Conservation (phyloP, 1,140 invertebrate species). For the Drosophila seguyi region DNA sequence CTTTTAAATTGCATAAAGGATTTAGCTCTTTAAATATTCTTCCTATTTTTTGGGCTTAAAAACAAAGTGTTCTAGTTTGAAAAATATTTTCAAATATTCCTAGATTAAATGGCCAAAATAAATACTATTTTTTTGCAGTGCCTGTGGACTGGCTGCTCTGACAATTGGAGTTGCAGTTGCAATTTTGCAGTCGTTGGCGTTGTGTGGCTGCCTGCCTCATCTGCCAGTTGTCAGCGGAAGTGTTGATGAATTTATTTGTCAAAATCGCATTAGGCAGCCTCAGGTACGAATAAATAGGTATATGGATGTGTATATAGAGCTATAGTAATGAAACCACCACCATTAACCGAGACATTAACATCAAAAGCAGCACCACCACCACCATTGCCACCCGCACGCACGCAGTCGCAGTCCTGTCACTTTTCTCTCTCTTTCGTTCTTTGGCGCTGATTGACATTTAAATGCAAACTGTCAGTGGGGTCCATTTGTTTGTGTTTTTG, state of each 20-base stretch:
- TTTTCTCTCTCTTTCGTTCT: conserved; percentile 24
- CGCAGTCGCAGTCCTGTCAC: conserved; percentile 14
- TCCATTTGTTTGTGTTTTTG: conserved; percentile 21
- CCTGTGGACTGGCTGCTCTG: background rate
- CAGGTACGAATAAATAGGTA: conserved; percentile 4
- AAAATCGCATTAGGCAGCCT: conserved; percentile 72
- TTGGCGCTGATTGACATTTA: conserved; percentile 49
- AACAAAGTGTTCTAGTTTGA: too few species aligned
- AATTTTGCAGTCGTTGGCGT: conserved; percentile 35
- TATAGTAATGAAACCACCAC: conserved; percentile 41
- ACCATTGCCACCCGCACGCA: conserved; percentile 26
- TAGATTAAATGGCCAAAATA: too few species aligned
- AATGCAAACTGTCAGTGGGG: conserved; percentile 43
- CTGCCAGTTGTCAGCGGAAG: conserved; percentile 74
- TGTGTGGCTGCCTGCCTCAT: conserved; percentile 41
- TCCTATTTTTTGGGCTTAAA: too few species aligned
- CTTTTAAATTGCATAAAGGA: background rate
- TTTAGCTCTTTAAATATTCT: too few species aligned
- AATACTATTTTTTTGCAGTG: background rate
- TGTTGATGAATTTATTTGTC: conserved; percentile 84
- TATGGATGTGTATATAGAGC: background rate
- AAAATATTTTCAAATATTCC: background rate
- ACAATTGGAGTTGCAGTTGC: conserved; percentile 32
- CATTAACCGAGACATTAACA: conserved; percentile 25
- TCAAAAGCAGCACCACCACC: conserved; percentile 30